phyloP scores from a whole-genome alignment of 2,888 invertebrate genomes.

The Hirtodrosophila alboralis region DNA sequence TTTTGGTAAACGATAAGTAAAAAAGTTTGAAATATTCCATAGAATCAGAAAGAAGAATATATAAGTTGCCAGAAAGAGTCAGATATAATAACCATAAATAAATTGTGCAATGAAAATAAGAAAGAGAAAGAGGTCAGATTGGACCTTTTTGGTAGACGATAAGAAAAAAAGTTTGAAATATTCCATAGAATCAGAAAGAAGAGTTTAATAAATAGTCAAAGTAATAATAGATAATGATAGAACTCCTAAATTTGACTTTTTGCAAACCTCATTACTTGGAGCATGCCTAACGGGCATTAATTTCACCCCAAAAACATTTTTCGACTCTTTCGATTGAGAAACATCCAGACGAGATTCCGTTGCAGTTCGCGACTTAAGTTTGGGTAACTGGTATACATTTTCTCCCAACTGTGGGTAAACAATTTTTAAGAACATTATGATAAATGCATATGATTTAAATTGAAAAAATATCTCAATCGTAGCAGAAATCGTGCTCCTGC shows the following conservation, averaged over 20 bases:
- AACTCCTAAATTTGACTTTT: neutral
- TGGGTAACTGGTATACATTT: constrained; percentile 42
- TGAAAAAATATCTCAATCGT: too few relatives aligned
- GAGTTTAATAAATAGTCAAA: neutral
- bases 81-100: constrained; percentile 1
- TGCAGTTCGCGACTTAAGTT: constrained; percentile 36
- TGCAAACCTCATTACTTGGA: constrained; percentile 68
- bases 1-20: neutral
- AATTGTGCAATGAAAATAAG: neutral
- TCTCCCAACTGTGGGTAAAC: constrained; percentile 42
- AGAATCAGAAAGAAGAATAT: constrained; percentile 1
- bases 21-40: neutral
- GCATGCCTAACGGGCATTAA: constrained; percentile 67
- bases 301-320: constrained; percentile 85
- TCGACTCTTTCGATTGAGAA: constrained; percentile 82
- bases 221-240: neutral
- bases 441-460: neutral
- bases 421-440: constrained; percentile 1
- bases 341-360: constrained; percentile 23
- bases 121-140: neutral
- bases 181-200: constrained; percentile 1
- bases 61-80: too few relatives aligned
- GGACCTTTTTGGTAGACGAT: neutral
- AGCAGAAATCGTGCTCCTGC: too few relatives aligned
- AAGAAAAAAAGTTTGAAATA: neutral